phyloP scores from a whole-genome alignment of 92 coral and sea anemone genomes.

The Isaurus tuberculatus region DNA sequence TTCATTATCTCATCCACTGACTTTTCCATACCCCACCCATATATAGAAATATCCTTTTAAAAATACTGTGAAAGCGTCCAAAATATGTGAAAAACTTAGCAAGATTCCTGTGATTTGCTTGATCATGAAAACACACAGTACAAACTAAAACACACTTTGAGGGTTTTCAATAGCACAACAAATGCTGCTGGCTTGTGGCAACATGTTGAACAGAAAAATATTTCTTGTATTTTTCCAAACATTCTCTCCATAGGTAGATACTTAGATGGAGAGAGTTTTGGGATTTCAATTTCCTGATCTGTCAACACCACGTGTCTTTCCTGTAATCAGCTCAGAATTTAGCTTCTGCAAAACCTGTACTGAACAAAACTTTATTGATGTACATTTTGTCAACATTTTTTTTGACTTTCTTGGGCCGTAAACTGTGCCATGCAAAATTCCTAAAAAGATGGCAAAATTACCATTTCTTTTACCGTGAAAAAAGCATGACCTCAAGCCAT shows the following conservation, averaged over 20 bases:
- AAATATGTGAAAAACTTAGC: conserved; percentile 49
- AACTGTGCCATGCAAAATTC: neutral
- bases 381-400: neutral
- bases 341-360: neutral
- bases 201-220: neutral
- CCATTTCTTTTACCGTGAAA: neutral
- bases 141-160: neutral
- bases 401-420: neutral
- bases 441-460: neutral
- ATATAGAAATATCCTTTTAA: conserved; percentile 43
- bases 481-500: conserved; percentile 46
- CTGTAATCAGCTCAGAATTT: conserved; percentile 4
- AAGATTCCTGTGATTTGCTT: conserved; percentile 42
- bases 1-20: conserved; percentile 31
- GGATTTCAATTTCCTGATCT: conserved; percentile 25
- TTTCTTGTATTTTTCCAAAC: conserved; percentile 34
- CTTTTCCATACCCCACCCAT: conserved; percentile 42
- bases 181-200: conserved; percentile 16
- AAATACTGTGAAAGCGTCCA: conserved; percentile 29
- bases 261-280: conserved; percentile 29
- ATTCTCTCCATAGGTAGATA: conserved; percentile 29
- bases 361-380: conserved; percentile 7
- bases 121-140: conserved; percentile 5
- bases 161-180: conserved; percentile 9
- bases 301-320: conserved; percentile 35